phyloP scores from a whole-genome alignment of 2,797 vertebrate species.

The Malacoraja senta region DNA sequence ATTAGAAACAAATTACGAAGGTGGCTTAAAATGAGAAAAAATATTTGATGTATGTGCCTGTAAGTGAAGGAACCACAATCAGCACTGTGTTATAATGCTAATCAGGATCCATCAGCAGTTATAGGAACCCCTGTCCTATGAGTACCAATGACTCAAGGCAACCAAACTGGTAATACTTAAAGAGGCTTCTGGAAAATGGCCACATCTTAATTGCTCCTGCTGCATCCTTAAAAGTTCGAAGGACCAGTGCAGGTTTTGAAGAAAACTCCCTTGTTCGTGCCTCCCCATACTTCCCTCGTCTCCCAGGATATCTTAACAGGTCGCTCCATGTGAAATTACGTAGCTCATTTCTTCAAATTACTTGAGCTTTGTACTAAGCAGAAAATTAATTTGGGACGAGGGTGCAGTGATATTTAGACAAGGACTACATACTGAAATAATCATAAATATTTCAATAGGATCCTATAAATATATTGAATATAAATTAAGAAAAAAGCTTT shows the following conservation, averaged over 20 bases:
- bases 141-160: no score
- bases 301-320: background rate
- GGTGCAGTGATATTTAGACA: background rate
- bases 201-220: no score
- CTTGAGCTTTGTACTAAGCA: background rate
- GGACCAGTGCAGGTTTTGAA: background rate
- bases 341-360: background rate
- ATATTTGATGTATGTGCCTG: background rate
- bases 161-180: background rate
- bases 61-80: background rate
- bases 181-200: background rate
- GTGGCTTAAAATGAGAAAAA: background rate
- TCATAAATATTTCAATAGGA: background rate
- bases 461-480: background rate
- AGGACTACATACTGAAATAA: background rate
- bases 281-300: no score
- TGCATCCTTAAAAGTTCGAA: background rate
- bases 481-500: background rate
- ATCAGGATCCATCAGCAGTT: background rate
- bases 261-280: no score
- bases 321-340: no score
- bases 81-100: background rate
- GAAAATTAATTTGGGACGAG: background rate
- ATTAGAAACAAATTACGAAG: background rate
- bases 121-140: background rate